Base-by-base conservation (phyloP, 1,140 invertebrate genomes). In the Drepana arcuata region DNA sequence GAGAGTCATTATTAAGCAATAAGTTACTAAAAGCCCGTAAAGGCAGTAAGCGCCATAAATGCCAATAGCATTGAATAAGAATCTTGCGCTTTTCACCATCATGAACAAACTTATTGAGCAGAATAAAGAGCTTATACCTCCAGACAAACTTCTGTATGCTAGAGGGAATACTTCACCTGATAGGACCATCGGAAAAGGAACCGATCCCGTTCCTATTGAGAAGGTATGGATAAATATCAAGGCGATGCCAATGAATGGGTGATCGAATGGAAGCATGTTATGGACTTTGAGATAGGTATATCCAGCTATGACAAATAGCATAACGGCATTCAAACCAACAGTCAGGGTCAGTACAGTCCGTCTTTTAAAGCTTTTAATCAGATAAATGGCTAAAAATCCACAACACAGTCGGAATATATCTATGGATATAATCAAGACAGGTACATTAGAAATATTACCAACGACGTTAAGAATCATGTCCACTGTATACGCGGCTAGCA, bases 401-500 rank as follows among this genome's bases (percentile, higher is more conserved):
- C 12, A 87, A n/a, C 48, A 84, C 14, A 43, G 85, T 75, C 74
- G 56, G 74, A 25, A 88, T 5, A 12, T 90, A 59, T 60, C 91
- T 82, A 45, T 88, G 81, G 30, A 80, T 48, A 64, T 91, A 91
- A 54, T 93, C 77, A 31, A 91, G 61, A 45, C 91, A 39, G 87
- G 84, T 6, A 84, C 82, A 43, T 90, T 69, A 0, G 74, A 51
- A 0, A 81, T 46, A 2, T 73, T 65, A 2, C 79, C 84, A 15
- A 87, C 50, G 1, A 86, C 62, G 5, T 84, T 52, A 13, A 70
- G 54, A 53, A 86, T 82, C 42, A 88, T 88, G 1, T 78, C 66
- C 0, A 90, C 88, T 0, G 89, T 86, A 53, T 92, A 93, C 48
- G 90, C 91, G 15, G 87, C 86, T 14, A 93, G 84, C 0, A 88